Conservation (phyloP, 2,888 invertebrate genomes). For the Lamellibrachia satsuma region DNA sequence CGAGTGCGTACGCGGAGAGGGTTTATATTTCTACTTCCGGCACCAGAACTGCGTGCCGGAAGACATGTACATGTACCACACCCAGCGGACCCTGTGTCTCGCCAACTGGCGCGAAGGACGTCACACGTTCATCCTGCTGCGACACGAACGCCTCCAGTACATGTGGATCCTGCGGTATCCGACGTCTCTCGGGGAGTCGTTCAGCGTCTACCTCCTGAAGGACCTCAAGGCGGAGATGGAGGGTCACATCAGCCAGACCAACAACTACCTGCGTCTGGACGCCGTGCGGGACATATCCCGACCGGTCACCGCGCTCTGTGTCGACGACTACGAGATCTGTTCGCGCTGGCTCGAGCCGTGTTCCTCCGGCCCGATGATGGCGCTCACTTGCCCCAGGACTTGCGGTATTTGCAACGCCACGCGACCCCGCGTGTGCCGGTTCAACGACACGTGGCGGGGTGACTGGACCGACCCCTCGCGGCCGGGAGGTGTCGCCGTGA, state of each 20-base stretch:
- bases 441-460: slow-evolving; percentile 33
- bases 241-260: slow-evolving; percentile 17
- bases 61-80: slow-evolving; percentile 38
- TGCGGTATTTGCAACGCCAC: slow-evolving; percentile 43
- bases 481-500: slow-evolving; percentile 26
- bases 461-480: slow-evolving; percentile 35
- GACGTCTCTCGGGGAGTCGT: slow-evolving; percentile 28
- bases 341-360: slow-evolving; percentile 35
- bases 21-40: slow-evolving; percentile 41
- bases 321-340: slow-evolving; percentile 41
- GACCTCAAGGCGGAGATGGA: slow-evolving; percentile 39
- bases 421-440: slow-evolving; percentile 37
- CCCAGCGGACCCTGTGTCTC: slow-evolving; percentile 38
- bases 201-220: slow-evolving; percentile 37
- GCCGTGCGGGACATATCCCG: slow-evolving; percentile 31
- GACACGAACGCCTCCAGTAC: slow-evolving; percentile 28
- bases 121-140: slow-evolving; percentile 35
- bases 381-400: slow-evolving; percentile 39
- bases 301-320: slow-evolving; percentile 37
- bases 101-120: slow-evolving; percentile 38
- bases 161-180: slow-evolving; percentile 41
- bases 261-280: slow-evolving; percentile 36
- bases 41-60: slow-evolving; percentile 38
- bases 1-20: slow-evolving; percentile 40
- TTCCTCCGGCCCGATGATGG: slow-evolving; percentile 31